Base-by-base conservation (phyloP, 2,113 vertebrate species). In the Fulmarus glacialis region DNA sequence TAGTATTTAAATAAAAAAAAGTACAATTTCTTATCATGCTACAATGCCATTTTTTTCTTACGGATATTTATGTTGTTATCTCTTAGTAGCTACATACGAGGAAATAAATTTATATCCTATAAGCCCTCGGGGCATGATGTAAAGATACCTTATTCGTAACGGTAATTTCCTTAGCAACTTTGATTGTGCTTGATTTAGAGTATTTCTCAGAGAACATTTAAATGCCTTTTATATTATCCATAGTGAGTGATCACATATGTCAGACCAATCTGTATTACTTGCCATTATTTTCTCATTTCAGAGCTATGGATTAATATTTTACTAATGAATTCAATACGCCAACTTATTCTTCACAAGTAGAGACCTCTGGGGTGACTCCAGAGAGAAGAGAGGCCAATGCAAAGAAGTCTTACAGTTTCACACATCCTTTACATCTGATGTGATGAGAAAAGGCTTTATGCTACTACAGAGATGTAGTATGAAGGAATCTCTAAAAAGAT, bases 201-300 rank as follows among this genome's bases (percentile, higher is more conserved):
- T 52, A 93, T 73, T 92, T 97, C 92, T 86, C 85, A 74, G 93
- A 90, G 85, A 96, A 89, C 77, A 60, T 14, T 87, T 87, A 87
- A 87, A 87, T 63, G 71, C 60, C 55, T 43, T 43, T 93, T 91
- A 34, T 78, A 68, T n/a, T 90, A 96, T 78, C 93, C 73, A 77
- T 27, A 72, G 89, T 91, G 86, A 91, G 86, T 91, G 97, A 95
- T 91, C 94, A 91, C 80, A 85, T 78, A 92, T 83, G 92, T 67
- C 81, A 96, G 85, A 56, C 43, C 93, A 73, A 92, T 81, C 84
- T 89, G 81, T 48, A 82, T 40, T 79, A 59, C 83, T 93, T 83
- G 67, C 1, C 7, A 93, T 88, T 86, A 82, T 83, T 87, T 82
- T 75, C 93, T 94, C 78, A 32, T 75, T 82, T 74, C 90, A 48